Evolutionary conservation across 2,888 invertebrate genomes (phyloP), one percentile per base, ranked within the genome.

Genomic region (Resseliella maxima): DNA sequence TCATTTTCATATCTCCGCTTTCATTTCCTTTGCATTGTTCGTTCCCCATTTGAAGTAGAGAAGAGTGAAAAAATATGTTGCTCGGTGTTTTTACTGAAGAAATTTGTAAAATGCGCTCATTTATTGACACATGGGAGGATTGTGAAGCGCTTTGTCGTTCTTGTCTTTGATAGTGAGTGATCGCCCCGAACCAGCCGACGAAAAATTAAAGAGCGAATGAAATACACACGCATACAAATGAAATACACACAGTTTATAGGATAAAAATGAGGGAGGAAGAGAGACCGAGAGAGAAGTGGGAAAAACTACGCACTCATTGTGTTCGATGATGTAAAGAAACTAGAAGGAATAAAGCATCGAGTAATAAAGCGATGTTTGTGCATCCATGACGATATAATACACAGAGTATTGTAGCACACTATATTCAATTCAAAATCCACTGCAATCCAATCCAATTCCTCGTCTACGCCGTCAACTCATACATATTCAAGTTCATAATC

Each of bases 401-500:
- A 50, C 10, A 59, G 59, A 24, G 5, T n/a, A 24, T 0, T 3
- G 24, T 59, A 24, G 24, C 27, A 27, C 27, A 41, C 41, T 41
- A 41, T 41, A 5, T 59, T 2, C 72, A 72, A 72, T 50, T 50
- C 72, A 72, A 15, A 5, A 59, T 59, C 27, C 59, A 59, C 21
- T n/a, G 24, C 59, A 59, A 59, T 59, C 59, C 72, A 72, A 72
- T 72, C 72, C 72, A 72, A 72, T 72, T 72, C 31, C 18, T 15
- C n/a, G 24, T 24, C 35, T 15, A 50, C 46, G 2, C 31, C 31
- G 72, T 31, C 72, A 35, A 72, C 31, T 15, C 72, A 72, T 31
- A 72, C 31, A 72, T 59, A 24, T 59, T 59, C 72, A 72, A 72
- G 72, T 72, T 72, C 72, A 72, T 72, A 72, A 72, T 35, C 72